phyloP scores from a whole-genome alignment of 2,888 invertebrate species.

The Masnerella sp. region DNA sequence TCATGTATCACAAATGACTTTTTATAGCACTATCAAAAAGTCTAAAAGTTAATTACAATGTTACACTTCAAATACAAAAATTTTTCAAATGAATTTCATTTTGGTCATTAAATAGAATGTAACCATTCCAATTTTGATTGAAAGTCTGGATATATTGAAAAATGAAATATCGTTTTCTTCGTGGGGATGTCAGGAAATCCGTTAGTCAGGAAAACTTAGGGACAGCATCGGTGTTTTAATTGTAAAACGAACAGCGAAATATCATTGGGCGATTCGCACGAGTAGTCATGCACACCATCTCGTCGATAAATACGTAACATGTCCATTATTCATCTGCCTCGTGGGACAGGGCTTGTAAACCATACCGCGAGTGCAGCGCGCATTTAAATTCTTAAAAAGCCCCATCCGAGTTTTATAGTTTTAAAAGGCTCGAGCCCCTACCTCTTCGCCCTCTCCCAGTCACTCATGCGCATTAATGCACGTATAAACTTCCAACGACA shows the following conservation, averaged over 20 bases:
- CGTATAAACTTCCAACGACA: no score
- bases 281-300: conserved; percentile 56
- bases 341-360: conserved; percentile 60
- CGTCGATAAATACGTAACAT: conserved; percentile 64
- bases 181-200: neutral
- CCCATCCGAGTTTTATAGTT: no score
- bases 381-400: conserved; percentile 62
- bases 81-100: no score
- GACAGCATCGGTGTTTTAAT: conserved; percentile 26
- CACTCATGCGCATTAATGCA: no score
- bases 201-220: neutral
- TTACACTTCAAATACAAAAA: no score
- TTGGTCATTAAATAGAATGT: no score
- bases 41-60: no score
- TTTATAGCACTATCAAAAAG: no score
- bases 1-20: neutral
- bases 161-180: neutral
- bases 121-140: no score
- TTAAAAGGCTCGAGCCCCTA: no score
- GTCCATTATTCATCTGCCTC: conserved; percentile 65
- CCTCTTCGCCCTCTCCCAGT: no score
- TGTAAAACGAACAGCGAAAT: conserved; percentile 29
- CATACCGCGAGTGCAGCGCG: conserved; percentile 43
- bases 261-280: conserved; percentile 46
- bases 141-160: neutral